phyloP scores from a whole-genome alignment of 2,888 invertebrate species.

The Leptogaster cylindrica region DNA sequence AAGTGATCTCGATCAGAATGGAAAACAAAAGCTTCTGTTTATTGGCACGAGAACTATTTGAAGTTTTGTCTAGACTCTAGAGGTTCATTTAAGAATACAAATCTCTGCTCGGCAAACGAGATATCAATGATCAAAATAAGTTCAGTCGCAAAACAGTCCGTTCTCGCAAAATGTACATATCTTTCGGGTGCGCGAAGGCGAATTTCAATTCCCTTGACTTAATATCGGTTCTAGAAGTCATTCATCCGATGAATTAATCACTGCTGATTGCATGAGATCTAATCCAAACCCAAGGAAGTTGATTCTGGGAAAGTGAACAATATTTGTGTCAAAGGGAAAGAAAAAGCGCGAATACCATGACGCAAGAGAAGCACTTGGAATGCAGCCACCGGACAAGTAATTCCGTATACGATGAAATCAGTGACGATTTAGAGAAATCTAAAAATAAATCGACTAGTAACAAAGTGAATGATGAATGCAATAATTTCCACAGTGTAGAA shows the following conservation, averaged over 20 bases:
- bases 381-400: conserved; percentile 42
- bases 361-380: conserved; percentile 46
- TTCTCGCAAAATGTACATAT: conserved; percentile 24
- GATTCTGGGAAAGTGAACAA: neutral
- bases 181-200: neutral
- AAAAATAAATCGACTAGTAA: conserved; percentile 41
- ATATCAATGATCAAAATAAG: conserved; percentile 51
- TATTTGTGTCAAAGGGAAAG: conserved; percentile 8
- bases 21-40: too few species aligned
- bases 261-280: too few species aligned
- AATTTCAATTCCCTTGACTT: too few species aligned
- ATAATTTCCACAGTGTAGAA: neutral
- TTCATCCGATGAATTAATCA: conserved; percentile 10
- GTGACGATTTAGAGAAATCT: conserved; percentile 43
- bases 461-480: neutral
- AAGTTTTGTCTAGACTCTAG: too few species aligned
- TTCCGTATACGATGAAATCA: conserved; percentile 41
- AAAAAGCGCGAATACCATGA: conserved; percentile 36
- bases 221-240: neutral
- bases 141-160: conserved; percentile 48
- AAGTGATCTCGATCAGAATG: too few species aligned
- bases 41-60: too few species aligned
- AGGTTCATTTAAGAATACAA: too few species aligned
- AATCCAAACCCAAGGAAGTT: neutral
- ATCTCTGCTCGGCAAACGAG: conserved; percentile 47